Evolutionary conservation across 2,797 vertebrate species (phyloP).

Genomic region (Anguilla anguilla): DNA sequence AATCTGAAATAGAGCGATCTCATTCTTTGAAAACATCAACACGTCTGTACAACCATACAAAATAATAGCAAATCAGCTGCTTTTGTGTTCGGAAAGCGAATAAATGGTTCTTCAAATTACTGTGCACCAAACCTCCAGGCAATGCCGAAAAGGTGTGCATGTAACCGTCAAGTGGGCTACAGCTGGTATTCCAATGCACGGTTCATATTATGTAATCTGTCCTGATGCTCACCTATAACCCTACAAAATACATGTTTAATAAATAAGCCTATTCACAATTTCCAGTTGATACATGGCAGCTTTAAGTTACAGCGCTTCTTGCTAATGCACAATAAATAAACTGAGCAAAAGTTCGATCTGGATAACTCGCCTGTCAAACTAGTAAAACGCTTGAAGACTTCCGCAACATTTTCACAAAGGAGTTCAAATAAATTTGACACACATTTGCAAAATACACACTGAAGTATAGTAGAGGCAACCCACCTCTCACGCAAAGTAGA

Average conservation of each 20-base stretch:
- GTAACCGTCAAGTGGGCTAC: neutral
- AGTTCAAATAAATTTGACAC: neutral
- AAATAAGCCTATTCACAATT: neutral
- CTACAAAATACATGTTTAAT: neutral
- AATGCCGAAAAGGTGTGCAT: neutral
- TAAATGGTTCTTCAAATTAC: neutral
- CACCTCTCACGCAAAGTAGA: conserved; percentile 37
- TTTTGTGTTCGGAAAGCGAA: neutral
- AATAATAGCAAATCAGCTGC: neutral
- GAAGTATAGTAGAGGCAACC: conserved; percentile 16
- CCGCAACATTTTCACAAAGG: neutral
- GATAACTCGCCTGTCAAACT: neutral
- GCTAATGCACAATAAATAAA: neutral
- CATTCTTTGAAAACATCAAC: neutral
- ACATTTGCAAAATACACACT: conserved; percentile 11
- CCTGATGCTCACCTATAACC: neutral
- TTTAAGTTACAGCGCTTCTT: neutral
- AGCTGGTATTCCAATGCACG: conserved; percentile 7
- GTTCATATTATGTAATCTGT: neutral
- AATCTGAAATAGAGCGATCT: neutral
- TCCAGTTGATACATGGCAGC: neutral
- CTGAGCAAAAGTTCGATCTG: neutral
- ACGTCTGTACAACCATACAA: neutral
- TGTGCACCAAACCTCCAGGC: neutral
- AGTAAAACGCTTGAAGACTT: neutral